Base-by-base conservation (phyloP, 2,888 invertebrate genomes). In the Mystacides longicornis region DNA sequence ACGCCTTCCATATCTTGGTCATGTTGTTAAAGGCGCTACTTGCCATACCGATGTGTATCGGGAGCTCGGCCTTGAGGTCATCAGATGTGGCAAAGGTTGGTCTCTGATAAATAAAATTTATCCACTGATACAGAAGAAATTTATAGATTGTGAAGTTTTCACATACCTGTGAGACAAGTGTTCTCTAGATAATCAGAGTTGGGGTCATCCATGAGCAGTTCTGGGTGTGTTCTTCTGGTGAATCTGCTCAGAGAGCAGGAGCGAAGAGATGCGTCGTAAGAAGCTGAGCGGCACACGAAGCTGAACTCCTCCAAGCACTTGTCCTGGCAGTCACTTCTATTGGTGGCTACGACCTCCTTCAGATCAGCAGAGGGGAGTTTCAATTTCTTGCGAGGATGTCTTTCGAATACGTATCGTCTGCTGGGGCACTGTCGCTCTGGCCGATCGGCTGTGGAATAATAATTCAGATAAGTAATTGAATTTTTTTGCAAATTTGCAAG, bases 171-270 rank as follows among this genome's bases (percentile, higher is more conserved):
- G 11, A 93, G 73, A 68, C 93, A 93, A 49, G 92, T 90, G 67
- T 93, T 93, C 76, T 93, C 93, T 66, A 93, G 75, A 70, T 93
- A 93, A 69, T 93, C 93, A 1, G 89, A 86, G 67, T 89, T 89
- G 1, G 90, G 86, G 67, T 93, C 91, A 64, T 92, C 89, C 69
- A 89, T 87, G 49, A 93, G 72, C 11, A 89, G 72, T 65, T 90
- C 89, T 0, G 93, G 91, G 69, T 92, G 91, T 0, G 92, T 91
- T 66, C 93, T 78, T 64, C 92, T 76, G 0, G 93, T 93, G 67
- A 90, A 91, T 67, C 82, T 71, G 67, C 90, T 91, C 31, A 93
- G 71, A 7, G 86, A 85, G 66, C 93, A 93, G 47, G 86, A 88
- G 58, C 89, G 79, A 65, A 86, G 77, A 0, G 84, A 81, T 0